phyloP scores from a whole-genome alignment of 2,797 vertebrate genomes.

The Tauraco hartlaubi region DNA sequence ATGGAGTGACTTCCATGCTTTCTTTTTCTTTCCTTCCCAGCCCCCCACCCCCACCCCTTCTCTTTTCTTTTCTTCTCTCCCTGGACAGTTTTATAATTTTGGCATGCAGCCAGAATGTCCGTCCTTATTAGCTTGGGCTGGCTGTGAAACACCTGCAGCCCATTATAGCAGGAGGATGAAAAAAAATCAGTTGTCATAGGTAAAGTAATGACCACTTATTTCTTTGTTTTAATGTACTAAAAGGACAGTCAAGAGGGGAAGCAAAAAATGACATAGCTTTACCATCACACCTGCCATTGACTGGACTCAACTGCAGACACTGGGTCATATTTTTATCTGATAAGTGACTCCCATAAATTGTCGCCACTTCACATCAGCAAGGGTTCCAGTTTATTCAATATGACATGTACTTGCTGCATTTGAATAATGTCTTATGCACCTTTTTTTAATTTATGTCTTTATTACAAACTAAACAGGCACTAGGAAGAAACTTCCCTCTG shows the following conservation, averaged over 20 bases:
- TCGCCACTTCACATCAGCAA: background rate
- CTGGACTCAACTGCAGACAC: background rate
- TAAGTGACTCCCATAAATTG: background rate
- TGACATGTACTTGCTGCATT: background rate
- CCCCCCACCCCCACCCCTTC: background rate
- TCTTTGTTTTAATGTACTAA: slow-evolving; percentile 6
- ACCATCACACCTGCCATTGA: background rate
- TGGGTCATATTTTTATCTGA: background rate
- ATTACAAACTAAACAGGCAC: background rate
- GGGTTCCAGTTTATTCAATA: background rate
- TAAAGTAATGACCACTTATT: slow-evolving; percentile 43
- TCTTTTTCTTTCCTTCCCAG: background rate
- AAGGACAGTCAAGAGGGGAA: background rate
- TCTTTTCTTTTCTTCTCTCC: slow-evolving; percentile 40
- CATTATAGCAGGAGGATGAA: slow-evolving; percentile 31
- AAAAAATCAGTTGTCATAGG: slow-evolving; percentile 33
- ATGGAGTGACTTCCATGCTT: slow-evolving; percentile 56
- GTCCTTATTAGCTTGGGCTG: slow-evolving; percentile 64
- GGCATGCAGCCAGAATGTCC: slow-evolving; percentile 65
- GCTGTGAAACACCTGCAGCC: slow-evolving; percentile 74
- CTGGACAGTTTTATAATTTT: slow-evolving; percentile 70
- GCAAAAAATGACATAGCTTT: background rate
- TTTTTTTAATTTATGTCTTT: background rate
- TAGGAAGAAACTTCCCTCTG: background rate
- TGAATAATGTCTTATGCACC: background rate